Base-by-base conservation (phyloP, 2,113 vertebrate species). In the Xiphias gladius region DNA sequence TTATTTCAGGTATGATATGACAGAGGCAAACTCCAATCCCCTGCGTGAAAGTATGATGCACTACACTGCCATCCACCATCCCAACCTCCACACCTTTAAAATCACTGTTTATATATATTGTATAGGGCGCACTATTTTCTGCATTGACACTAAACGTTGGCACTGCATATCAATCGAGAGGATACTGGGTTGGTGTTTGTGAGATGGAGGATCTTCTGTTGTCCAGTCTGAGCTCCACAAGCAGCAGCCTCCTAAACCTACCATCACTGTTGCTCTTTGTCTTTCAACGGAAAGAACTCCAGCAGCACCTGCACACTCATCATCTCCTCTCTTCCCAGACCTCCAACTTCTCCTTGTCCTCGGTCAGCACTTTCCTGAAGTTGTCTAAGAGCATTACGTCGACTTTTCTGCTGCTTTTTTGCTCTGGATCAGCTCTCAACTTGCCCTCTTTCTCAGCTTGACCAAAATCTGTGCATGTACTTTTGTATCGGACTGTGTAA, bases 321-420 rank as follows among this genome's bases (percentile, higher is more conserved):
- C 16, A 19, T 20, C 6, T 50, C 19, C 48, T 50, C 48, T 50
- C 48, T 50, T 20, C 20, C 48, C 5, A 50, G 17, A 50, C 5
- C 46, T 48, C 16, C 48, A 50, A 2, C 4, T 20, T 50, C 48
- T 54, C 22, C 2, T 11, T 11, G 19, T 54, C 43, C n/a, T 66
- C n/a, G 48, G 20, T 58, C 58, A 32, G 46, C 14, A 61, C 61
- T 52, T 61, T 72, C 67, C 35, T 4, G 13, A 46, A 61, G 32
- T 35, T 64, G 28, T 82, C 62, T 28, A 19, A 62, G 67, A 68
- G 16, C 19, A 69, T 26, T n/a, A 50, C 17, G 20, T 50, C 50
- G 20, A n/a, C 8, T 52, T 10, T 52, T 52, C 50, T 13, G 1
- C 50, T 22, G 24, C 39, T 10, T 37, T 50, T 26, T 58, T 26